phyloP scores from a whole-genome alignment of 2,113 vertebrate species.

The Formicarius rufipectus region DNA sequence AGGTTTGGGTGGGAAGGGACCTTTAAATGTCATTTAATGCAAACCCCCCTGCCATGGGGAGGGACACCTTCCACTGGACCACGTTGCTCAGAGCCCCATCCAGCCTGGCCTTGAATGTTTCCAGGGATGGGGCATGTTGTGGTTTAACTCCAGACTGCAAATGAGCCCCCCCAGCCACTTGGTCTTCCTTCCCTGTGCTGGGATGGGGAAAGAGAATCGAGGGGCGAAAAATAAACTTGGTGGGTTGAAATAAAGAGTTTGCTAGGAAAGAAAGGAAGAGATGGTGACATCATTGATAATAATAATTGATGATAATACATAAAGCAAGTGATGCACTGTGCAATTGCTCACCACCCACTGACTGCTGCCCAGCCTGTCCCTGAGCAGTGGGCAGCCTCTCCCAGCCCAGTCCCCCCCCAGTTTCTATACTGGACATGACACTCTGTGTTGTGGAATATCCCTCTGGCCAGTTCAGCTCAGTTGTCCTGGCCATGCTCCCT shows the following conservation, averaged over 20 bases:
- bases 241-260: not conserved
- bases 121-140: not conserved
- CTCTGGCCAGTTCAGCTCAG: not conserved
- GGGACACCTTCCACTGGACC: fast-evolving
- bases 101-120: fast-evolving
- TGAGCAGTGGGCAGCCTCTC: not conserved
- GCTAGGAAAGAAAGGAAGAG: not conserved
- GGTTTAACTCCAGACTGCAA: not conserved
- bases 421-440: not conserved
- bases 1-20: not conserved
- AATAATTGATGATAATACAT: too few relatives aligned
- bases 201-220: not conserved
- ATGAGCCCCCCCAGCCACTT: not conserved
- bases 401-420: not conserved
- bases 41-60: fast-evolving
- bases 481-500: not conserved
- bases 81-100: fast-evolving
- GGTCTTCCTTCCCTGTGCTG: fast-evolving
- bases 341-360: not conserved
- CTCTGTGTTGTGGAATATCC: not conserved
- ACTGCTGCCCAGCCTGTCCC: fast-evolving
- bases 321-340: not conserved
- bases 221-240: not conserved
- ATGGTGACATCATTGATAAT: not conserved
- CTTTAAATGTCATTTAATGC: not conserved